phyloP scores from a whole-genome alignment of 2,888 invertebrate species.

The Arge pagana region DNA sequence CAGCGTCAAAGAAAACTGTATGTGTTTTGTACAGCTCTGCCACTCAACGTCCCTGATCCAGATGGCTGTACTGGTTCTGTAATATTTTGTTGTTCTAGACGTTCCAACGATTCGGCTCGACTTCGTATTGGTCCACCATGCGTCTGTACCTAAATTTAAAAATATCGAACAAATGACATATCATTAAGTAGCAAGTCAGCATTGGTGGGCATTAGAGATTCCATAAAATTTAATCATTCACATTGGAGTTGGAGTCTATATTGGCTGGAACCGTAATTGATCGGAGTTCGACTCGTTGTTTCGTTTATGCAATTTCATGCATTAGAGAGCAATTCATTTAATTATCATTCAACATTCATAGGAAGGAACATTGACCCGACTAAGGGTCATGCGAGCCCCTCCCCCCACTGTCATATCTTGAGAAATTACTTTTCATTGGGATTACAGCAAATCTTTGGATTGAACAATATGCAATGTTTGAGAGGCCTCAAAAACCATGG shows the following conservation, averaged over 20 bases:
- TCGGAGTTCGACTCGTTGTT: too few relatives aligned
- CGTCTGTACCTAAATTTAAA: slow-evolving; percentile 70
- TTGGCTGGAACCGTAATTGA: too few relatives aligned
- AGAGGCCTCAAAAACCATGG: too few relatives aligned
- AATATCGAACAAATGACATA: slow-evolving; percentile 14
- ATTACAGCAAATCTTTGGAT: slow-evolving; percentile 12
- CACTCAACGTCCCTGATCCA: slow-evolving; percentile 48
- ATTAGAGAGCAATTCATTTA: too few relatives aligned
- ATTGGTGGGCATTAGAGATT: too few relatives aligned
- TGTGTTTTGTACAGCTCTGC: slow-evolving; percentile 67
- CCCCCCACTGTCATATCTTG: slow-evolving; percentile 48
- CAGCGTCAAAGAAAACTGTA: slow-evolving; percentile 67
- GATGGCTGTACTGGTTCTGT: slow-evolving; percentile 43
- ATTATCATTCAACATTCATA: too few relatives aligned
- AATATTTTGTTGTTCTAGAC: slow-evolving; percentile 61
- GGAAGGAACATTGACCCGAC: too few relatives aligned
- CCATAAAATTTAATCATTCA: too few relatives aligned
- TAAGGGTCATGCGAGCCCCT: slow-evolving; percentile 53
- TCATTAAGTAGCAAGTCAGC: too few relatives aligned
- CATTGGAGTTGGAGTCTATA: too few relatives aligned
- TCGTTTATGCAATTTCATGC: too few relatives aligned
- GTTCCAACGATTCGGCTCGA: slow-evolving; percentile 77
- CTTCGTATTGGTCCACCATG: slow-evolving; percentile 83
- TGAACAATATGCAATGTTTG: slow-evolving; percentile 4
- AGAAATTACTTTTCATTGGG: slow-evolving; percentile 24